A percentile compares a stretch with the other conserved stretches of the same genome.
Evolutionary conservation across 2,888 invertebrate species (phyloP).

Genomic region (Sinopyrophorus schimmeli): DNA sequence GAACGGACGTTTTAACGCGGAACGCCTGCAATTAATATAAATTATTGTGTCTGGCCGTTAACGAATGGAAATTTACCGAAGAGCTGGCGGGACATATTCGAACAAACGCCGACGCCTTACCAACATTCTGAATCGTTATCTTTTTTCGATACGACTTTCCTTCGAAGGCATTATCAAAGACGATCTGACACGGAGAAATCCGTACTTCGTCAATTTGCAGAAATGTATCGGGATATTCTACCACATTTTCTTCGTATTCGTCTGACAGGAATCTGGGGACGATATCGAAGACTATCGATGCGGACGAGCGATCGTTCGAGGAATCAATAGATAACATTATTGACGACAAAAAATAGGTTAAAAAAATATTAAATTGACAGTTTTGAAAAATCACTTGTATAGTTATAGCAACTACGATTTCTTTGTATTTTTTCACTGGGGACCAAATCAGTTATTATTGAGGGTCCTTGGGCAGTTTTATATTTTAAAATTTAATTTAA

Average conservation of each 20-base stretch:
- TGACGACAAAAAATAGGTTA: too few species aligned
- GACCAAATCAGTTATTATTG: too few species aligned
- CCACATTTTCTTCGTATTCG: neutral
- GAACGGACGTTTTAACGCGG: constrained; percentile 42
- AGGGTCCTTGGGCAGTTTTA: too few species aligned
- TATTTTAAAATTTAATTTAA: too few species aligned
- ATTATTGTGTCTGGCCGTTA: neutral
- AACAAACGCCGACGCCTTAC: constrained; percentile 46
- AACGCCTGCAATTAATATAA: constrained; percentile 48
- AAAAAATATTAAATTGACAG: too few species aligned
- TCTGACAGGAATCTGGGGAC: neutral
- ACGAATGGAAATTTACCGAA: constrained; percentile 44
- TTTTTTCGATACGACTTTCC: constrained; percentile 48
- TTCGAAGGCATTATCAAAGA: constrained; percentile 54
- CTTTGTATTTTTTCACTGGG: too few species aligned
- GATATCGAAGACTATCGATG: neutral
- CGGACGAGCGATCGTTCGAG: neutral
- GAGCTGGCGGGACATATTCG: constrained; percentile 51
- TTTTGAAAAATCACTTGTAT: too few species aligned
- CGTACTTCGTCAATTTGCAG: constrained; percentile 36
- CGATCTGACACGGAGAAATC: constrained; percentile 50
- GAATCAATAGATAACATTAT: neutral
- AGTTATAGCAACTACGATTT: too few species aligned
- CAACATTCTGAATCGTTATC: constrained; percentile 51
- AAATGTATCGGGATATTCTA: neutral